Percentiles rank a stretch among this genome's conserved stretches.
Evolutionary conservation across 2,888 invertebrate genomes (phyloP).

Genomic region (Sclerodermus sp.): DNA sequence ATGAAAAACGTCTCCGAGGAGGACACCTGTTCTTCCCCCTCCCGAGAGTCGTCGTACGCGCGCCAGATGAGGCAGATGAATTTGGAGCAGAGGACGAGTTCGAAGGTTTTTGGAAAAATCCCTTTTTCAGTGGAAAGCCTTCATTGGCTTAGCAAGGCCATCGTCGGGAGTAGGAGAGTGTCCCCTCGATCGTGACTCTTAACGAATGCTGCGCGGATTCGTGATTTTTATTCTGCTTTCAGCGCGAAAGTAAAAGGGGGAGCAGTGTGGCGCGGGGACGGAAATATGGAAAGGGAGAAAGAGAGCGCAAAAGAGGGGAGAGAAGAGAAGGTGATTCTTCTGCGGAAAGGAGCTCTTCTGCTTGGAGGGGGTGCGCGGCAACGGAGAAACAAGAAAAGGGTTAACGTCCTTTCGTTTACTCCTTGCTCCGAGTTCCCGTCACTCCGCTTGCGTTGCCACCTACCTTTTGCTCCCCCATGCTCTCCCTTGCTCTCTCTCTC

Average conservation of each 20-base stretch:
- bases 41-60: too few relatives aligned
- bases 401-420: constrained; percentile 48
- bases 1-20: too few relatives aligned
- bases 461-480: neutral
- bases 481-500: constrained; percentile 5
- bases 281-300: constrained; percentile 9
- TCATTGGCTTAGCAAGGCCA: neutral
- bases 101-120: neutral
- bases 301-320: constrained; percentile 8
- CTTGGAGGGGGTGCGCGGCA: constrained; percentile 28
- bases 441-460: constrained; percentile 7
- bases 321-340: constrained; percentile 21
- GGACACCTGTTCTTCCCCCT: too few relatives aligned
- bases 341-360: constrained; percentile 31
- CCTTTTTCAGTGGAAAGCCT: neutral
- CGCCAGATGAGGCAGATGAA: too few relatives aligned
- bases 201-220: constrained; percentile 33
- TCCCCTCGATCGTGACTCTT: constrained; percentile 27
- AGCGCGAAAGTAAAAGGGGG: constrained; percentile 7
- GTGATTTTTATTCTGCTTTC: constrained; percentile 36
- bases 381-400: constrained; percentile 41
- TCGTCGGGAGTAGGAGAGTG: neutral
- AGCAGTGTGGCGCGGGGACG: constrained; percentile 6
- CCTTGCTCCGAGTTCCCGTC: constrained; percentile 28
- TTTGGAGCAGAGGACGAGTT: too few relatives aligned